Conservation (phyloP, 2,113 vertebrate species). For the Phocoena phocoena region DNA sequence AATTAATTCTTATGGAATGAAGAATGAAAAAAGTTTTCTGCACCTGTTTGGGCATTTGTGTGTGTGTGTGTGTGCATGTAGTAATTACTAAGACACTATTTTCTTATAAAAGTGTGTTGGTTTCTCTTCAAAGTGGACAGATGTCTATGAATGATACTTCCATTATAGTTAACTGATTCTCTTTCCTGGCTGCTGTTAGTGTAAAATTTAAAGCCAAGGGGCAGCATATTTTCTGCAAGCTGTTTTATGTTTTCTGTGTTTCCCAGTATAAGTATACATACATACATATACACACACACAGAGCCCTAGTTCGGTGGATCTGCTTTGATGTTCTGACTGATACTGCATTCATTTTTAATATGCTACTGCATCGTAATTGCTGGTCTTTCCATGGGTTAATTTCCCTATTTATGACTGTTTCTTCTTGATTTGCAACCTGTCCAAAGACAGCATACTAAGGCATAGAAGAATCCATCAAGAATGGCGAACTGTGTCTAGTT, state of each 20-base stretch:
- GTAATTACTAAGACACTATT: background rate
- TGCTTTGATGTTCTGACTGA: background rate
- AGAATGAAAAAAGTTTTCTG: background rate
- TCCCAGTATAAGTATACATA: background rate
- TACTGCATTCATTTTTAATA: background rate
- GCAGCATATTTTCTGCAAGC: background rate
- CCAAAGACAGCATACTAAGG: background rate
- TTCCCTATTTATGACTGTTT: background rate
- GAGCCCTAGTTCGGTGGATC: background rate
- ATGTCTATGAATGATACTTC: background rate
- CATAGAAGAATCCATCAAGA: background rate
- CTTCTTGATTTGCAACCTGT: background rate
- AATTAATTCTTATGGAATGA: background rate
- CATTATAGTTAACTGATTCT: background rate
- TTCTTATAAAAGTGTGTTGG: background rate
- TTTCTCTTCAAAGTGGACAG: background rate
- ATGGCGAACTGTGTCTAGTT: background rate
- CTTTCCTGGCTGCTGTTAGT: background rate
- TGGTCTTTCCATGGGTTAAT: background rate
- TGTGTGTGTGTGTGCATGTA: background rate
- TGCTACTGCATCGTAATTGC: background rate
- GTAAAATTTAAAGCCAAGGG: background rate
- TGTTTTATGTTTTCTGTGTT: background rate
- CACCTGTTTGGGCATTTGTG: rapidly evolving
- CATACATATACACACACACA: background rate